Base-by-base conservation (phyloP, 2,113 vertebrate species). In the Callionymus lyra region DNA sequence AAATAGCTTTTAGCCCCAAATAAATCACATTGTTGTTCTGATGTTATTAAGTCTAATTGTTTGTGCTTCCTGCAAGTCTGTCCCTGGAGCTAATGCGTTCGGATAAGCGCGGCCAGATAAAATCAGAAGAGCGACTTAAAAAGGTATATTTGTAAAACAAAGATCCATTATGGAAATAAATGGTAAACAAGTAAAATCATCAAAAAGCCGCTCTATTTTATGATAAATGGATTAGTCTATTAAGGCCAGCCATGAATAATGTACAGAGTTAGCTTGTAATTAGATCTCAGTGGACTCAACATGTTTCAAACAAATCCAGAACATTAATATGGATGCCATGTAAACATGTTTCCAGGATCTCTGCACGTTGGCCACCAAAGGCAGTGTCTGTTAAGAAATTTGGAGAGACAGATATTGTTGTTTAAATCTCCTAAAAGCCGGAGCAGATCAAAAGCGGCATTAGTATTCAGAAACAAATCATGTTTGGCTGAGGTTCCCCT, bases 401-500 rank as follows among this genome's bases (percentile, higher is more conserved):
- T 69, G 63, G 65, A 70, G 55, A 74, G 68, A 74, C 74, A 77
- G 44, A 67, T 70, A 77, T 82, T 76, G 73, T 74, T 82, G 68
- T 77, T 77, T 65, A 72, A 82, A 70, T 76, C 70, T 76, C 61
- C 59, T 74, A 74, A 78, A 80, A 76, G 72, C 73, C 31, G 43
- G 72, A 56, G 59, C 67, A 77, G 80, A 82, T 82, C 73, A 79
- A 82, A 80, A 79, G 74, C 59, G 52, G 69, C 68, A 74, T 80
- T 79, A 79, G 71, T 72, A 77, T 82, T 72, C 70, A 67, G 53
- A 79, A 68, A 80, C 76, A 79, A 79, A 79, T 75, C 73, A 68
- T 68, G 74, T 79, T 82, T 80, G 77, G 76, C 76, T 74, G 67
- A 69, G 70, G 65, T 70, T 77, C 57, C 65, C 70, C 69, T 70